These are phyloP conservation scores for Brachyhypopomus occidentalis DNA, from an alignment of 2,113 vertebrate species.

Conservation along the genomic window DNA sequence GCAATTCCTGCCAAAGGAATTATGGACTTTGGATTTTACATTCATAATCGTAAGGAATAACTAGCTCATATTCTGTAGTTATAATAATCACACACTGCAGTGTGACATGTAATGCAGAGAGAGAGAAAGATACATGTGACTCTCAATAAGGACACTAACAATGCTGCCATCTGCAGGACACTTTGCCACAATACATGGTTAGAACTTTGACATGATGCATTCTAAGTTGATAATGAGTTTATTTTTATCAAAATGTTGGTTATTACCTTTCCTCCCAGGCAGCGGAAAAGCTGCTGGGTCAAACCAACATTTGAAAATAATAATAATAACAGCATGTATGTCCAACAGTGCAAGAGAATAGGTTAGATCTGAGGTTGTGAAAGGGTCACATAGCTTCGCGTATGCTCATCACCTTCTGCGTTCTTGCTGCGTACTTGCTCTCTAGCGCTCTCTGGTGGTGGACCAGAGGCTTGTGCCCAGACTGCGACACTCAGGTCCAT, in stretches of 20 bases:
- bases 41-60: background rate
- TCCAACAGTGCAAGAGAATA: background rate
- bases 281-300: background rate
- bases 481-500: background rate
- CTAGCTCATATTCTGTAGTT: background rate
- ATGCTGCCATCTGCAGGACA: slow-evolving; percentile 45
- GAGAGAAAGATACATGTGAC: background rate
- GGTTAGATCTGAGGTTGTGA: background rate
- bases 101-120: slow-evolving; percentile 19
- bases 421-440: background rate
- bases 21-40: background rate
- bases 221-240: background rate
- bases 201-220: background rate
- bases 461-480: slow-evolving; percentile 11
- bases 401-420: background rate
- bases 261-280: background rate
- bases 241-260: background rate
- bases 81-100: background rate
- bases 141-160: background rate
- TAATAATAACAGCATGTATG: background rate
- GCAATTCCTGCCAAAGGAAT: background rate
- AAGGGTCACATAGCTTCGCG: slow-evolving; percentile 31
- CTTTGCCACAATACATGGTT: background rate
- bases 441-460: background rate
- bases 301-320: background rate